Evolutionary conservation across 2,888 invertebrate species (phyloP).

Genomic region (Patella depressa): DNA sequence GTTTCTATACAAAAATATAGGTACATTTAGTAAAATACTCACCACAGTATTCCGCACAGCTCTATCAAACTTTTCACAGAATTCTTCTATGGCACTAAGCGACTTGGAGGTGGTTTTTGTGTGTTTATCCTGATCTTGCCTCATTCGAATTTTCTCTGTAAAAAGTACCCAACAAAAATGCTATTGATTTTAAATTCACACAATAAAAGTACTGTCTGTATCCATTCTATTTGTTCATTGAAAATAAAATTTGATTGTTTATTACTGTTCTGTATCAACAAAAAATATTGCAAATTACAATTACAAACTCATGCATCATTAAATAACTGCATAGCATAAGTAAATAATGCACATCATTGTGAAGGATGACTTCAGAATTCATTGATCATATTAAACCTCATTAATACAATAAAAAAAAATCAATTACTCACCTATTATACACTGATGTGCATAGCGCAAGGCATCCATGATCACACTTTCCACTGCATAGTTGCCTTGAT

Average conservation of each 20-base stretch:
- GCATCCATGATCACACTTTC: constrained; percentile 70
- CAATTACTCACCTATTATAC: constrained; percentile 66
- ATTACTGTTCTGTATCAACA: too few species aligned
- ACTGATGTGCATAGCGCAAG: constrained; percentile 67
- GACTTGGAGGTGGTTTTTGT: constrained; percentile 63
- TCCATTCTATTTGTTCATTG: too few species aligned
- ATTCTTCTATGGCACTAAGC: constrained; percentile 68
- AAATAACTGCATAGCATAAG: too few species aligned
- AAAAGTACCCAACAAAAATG: constrained; percentile 10
- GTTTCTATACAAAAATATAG: too few species aligned
- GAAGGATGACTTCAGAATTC: too few species aligned
- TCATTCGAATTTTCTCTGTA: constrained; percentile 66
- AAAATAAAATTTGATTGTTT: too few species aligned
- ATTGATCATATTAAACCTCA: too few species aligned
- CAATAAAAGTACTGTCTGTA: too few species aligned
- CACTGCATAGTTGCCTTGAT: constrained; percentile 66
- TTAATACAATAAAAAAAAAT: neutral
- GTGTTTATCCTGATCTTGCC: constrained; percentile 64
- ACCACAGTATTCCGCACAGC: constrained; percentile 64
- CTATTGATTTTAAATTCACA: too few species aligned
- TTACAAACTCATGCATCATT: too few species aligned
- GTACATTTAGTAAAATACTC: constrained; percentile 19
- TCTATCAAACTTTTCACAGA: constrained; percentile 69
- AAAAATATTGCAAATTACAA: too few species aligned
- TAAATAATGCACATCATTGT: too few species aligned